Conservation (phyloP, 2,888 invertebrate genomes). For the Idaea aversata region DNA sequence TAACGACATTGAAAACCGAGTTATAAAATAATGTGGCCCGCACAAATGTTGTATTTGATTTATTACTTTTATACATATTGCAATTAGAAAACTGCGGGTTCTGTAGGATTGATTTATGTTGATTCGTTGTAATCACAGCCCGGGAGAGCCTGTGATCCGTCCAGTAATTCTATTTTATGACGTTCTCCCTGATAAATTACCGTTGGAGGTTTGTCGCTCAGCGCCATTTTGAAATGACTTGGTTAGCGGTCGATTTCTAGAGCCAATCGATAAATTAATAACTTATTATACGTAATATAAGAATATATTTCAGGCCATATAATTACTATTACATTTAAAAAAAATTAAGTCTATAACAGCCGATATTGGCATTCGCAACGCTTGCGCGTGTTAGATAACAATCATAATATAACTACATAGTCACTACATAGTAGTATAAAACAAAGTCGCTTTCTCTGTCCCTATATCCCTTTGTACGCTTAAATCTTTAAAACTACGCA, state of each 20-base stretch:
- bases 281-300: too few species aligned
- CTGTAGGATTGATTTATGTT: conserved; percentile 76
- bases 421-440: too few species aligned
- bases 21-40: conserved; percentile 58
- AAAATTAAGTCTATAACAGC: too few species aligned
- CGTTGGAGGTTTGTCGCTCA: conserved; percentile 50
- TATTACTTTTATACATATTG: conserved; percentile 50
- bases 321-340: too few species aligned
- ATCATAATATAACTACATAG: too few species aligned
- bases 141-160: conserved; percentile 60
- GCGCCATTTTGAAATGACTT: conserved; percentile 60
- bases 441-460: too few species aligned
- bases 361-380: too few species aligned
- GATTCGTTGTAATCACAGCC: conserved; percentile 69
- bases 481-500: too few species aligned
- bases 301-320: too few species aligned
- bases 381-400: too few species aligned
- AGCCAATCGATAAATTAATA: conserved; percentile 24
- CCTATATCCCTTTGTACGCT: too few species aligned
- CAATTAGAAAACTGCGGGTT: conserved; percentile 73
- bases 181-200: conserved; percentile 56
- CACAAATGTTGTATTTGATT: conserved; percentile 72
- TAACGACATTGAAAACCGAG: conserved; percentile 53
- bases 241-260: conserved; percentile 39
- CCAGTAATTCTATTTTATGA: conserved; percentile 70